phyloP scores from a whole-genome alignment of 2,888 invertebrate genomes.

The Torymus texanus region DNA sequence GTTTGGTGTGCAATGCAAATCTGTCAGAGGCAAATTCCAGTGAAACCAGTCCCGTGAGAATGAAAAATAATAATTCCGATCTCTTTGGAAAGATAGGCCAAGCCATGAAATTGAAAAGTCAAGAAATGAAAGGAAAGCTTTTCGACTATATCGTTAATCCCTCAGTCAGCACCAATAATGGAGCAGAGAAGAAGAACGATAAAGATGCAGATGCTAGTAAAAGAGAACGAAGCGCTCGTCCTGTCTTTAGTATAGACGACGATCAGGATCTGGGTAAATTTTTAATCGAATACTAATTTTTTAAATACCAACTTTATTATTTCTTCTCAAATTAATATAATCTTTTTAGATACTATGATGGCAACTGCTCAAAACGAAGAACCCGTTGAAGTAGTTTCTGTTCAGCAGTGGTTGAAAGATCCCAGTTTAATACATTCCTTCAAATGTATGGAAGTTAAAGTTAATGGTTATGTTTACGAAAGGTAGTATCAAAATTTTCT shows the following conservation, averaged over 20 bases:
- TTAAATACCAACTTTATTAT: no score
- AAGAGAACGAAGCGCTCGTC: slow-evolving; percentile 91
- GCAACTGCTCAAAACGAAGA: slow-evolving; percentile 78
- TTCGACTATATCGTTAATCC: slow-evolving; percentile 96
- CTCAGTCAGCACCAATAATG: slow-evolving; percentile 77
- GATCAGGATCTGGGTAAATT: slow-evolving; percentile 79
- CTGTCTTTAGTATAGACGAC: slow-evolving; percentile 96
- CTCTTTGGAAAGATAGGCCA: slow-evolving; percentile 89
- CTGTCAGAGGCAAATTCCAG: slow-evolving; percentile 73
- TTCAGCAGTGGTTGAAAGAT: slow-evolving; percentile 88
- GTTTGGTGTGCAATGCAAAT: slow-evolving; percentile 86
- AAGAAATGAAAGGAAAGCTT: slow-evolving; percentile 93
- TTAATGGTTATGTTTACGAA: slow-evolving; percentile 91
- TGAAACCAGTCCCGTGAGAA: slow-evolving; percentile 68
- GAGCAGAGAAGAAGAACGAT: slow-evolving; percentile 89
- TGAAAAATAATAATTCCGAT: slow-evolving; percentile 76
- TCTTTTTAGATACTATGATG: slow-evolving; percentile 70
- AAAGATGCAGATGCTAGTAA: slow-evolving; percentile 82
- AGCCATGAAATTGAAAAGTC: slow-evolving; percentile 92
- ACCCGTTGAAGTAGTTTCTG: slow-evolving; percentile 86
- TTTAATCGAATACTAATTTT: neutral
- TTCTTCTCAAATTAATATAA: slow-evolving; percentile 24
- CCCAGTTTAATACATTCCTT: slow-evolving; percentile 91
- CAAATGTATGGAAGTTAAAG: slow-evolving; percentile 93
- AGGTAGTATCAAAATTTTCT: slow-evolving; percentile 72